These are phyloP conservation scores for Hemicentrotus pulcherrimus DNA, from an alignment of 35 echinoderm and acorn worm genomes.

Conservation along the genomic window DNA sequence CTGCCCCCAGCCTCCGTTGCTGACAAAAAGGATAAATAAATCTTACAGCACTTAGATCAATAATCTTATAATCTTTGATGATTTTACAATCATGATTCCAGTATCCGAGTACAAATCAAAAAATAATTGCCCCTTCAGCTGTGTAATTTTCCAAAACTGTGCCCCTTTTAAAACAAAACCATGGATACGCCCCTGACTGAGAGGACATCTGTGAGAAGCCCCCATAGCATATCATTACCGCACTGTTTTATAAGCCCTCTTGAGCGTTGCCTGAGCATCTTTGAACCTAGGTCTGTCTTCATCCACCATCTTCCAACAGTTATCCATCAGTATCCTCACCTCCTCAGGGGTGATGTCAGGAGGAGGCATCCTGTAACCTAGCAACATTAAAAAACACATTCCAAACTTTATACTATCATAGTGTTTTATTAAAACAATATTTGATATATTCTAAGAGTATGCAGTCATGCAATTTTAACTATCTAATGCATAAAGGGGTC, in stretches of 20 bases:
- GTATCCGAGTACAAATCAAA: no score
- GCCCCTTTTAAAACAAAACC: background rate
- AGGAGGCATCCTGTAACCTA: slow-evolving; percentile 90
- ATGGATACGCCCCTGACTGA: background rate
- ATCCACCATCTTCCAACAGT: slow-evolving; percentile 81
- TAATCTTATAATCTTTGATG: no score
- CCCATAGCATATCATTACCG: slow-evolving; percentile 55
- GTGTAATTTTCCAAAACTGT: no score
- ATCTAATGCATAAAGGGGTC: background rate
- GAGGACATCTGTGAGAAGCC: background rate
- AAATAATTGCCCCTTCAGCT: no score
- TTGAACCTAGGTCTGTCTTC: slow-evolving; percentile 79
- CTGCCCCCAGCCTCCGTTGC: no score
- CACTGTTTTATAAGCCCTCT: slow-evolving; percentile 64
- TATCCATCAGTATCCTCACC: slow-evolving; percentile 70
- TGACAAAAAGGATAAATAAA: no score
- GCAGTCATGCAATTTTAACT: background rate
- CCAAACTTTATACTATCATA: no score
- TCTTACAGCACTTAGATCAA: no score
- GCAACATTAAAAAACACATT: background rate
- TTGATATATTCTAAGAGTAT: no score
- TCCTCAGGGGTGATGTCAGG: slow-evolving; percentile 68
- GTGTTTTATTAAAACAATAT: no score
- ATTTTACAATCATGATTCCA: no score
- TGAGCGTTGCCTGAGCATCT: slow-evolving; percentile 75